These are phyloP conservation scores for Oikopleura albicans DNA, from an alignment of 23 tunicate species.

Conservation along the genomic window DNA sequence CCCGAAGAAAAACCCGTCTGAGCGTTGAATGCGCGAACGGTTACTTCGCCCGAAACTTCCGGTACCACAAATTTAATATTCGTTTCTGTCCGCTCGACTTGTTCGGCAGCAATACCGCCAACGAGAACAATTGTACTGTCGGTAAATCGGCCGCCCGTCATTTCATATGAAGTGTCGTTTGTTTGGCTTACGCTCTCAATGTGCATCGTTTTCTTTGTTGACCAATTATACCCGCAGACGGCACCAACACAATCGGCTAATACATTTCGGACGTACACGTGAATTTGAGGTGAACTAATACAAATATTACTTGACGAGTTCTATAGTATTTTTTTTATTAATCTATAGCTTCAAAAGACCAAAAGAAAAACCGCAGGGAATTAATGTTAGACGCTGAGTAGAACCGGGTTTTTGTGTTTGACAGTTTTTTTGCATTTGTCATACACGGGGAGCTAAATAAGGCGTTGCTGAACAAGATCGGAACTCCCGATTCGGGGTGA, in stretches of 20 bases:
- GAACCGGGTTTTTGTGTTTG: no score
- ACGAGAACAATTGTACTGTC: background rate
- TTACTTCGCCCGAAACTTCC: background rate
- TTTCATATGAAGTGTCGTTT: background rate
- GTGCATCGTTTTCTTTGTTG: background rate
- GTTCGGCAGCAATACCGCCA: background rate
- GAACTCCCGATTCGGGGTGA: no score
- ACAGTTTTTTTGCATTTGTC: no score
- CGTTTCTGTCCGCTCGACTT: no score
- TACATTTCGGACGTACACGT: background rate
- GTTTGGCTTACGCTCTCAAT: background rate
- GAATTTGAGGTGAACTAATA: constrained; percentile 4
- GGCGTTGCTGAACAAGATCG: no score
- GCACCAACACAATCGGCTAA: background rate
- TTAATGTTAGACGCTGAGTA: no score
- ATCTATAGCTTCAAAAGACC: no score
- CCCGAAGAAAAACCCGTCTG: background rate
- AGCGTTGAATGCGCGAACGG: background rate
- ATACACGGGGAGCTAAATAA: no score
- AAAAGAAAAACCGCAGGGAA: no score
- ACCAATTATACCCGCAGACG: background rate
- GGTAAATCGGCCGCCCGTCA: background rate
- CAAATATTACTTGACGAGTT: no score
- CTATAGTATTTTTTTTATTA: no score
- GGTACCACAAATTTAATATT: background rate